These are phyloP conservation scores for Rhinichthys osculus DNA, from an alignment of 2,797 vertebrate genomes.

Conservation along the genomic window DNA sequence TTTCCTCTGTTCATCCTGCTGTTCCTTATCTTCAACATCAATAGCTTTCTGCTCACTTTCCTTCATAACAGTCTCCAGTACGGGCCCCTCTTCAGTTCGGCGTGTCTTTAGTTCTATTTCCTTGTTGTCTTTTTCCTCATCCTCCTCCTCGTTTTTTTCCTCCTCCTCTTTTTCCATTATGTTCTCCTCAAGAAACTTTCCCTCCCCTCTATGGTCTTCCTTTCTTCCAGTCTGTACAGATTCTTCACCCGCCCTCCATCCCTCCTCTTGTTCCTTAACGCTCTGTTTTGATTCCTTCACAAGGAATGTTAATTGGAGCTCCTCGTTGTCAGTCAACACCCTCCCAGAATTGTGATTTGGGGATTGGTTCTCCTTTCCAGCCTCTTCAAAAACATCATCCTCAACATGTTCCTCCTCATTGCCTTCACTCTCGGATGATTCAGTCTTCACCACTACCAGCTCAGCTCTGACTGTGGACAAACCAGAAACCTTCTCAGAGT, in stretches of 20 bases:
- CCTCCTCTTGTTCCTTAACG: slow-evolving; percentile 44
- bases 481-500: slow-evolving; percentile 22
- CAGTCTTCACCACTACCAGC: slow-evolving; percentile 79
- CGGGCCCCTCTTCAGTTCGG: slow-evolving; percentile 33
- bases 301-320: slow-evolving; percentile 39
- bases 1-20: slow-evolving; percentile 32
- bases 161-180: slow-evolving; percentile 47
- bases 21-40: slow-evolving; percentile 44
- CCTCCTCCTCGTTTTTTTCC: slow-evolving; percentile 47
- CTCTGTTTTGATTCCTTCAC: slow-evolving; percentile 39
- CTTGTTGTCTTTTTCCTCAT: slow-evolving; percentile 44
- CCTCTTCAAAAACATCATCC: slow-evolving; percentile 77
- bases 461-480: slow-evolving; percentile 74
- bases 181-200: slow-evolving; percentile 47
- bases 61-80: slow-evolving; percentile 32
- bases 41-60: slow-evolving; percentile 24
- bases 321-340: background rate
- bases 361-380: slow-evolving; percentile 49
- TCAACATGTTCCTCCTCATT: slow-evolving; percentile 72
- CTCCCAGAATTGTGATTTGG: slow-evolving; percentile 23
- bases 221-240: slow-evolving; percentile 34
- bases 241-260: slow-evolving; percentile 60
- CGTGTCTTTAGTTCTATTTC: slow-evolving; percentile 34
- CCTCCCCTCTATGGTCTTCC: slow-evolving; percentile 50
- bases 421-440: slow-evolving; percentile 84